Evolutionary conservation across 2,888 invertebrate species (phyloP).

Genomic region (Lamellibrachia satsuma): DNA sequence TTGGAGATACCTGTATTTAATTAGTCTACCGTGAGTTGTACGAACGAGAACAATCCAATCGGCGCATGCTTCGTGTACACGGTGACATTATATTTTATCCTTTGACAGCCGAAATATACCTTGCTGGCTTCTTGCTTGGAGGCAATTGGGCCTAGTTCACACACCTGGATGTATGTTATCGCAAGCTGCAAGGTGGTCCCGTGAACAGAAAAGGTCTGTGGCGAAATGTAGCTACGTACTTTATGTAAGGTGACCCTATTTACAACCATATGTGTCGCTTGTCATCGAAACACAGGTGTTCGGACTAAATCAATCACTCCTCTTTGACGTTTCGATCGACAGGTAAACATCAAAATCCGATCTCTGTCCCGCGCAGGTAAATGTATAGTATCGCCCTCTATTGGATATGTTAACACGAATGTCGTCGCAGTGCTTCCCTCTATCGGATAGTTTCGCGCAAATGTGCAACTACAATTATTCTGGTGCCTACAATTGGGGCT

Average conservation of each 20-base stretch:
- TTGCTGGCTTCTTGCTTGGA: background rate
- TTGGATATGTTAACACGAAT: background rate
- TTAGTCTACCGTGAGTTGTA: background rate
- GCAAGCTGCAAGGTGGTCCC: background rate
- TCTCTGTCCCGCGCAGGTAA: conserved; percentile 1
- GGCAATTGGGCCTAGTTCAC: background rate
- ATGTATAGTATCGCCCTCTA: background rate
- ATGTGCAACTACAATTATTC: background rate
- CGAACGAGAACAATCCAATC: background rate
- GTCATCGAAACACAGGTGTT: background rate
- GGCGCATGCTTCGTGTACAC: background rate
- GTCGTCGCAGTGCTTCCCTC: background rate
- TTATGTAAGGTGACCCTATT: background rate
- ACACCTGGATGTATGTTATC: background rate
- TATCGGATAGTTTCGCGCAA: background rate
- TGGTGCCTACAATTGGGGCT: too few species aligned
- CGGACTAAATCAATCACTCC: background rate
- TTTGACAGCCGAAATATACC: background rate
- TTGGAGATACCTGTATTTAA: background rate
- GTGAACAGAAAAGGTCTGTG: background rate
- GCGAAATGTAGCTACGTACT: background rate
- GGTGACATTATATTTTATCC: background rate
- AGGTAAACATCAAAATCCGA: background rate
- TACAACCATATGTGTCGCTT: background rate
- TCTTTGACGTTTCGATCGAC: background rate